Percentiles rank a stretch among this genome's conserved stretches.
These are phyloP conservation scores for Pseudocheirus occidentalis DNA, from an alignment of 2,797 vertebrate species.

Conservation along the genomic window DNA sequence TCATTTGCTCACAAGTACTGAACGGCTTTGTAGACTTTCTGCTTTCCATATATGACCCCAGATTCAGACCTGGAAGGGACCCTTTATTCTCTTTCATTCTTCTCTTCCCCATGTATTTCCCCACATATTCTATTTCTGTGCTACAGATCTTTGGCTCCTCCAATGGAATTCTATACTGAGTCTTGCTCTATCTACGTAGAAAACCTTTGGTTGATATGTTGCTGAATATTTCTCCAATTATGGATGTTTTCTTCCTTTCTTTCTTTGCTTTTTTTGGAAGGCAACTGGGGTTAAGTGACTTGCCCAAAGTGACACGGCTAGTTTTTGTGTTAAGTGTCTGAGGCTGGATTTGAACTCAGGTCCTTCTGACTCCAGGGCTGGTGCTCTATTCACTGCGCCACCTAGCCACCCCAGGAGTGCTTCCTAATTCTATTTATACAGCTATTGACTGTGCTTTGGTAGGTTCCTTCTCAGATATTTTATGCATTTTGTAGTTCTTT, in stretches of 20 bases:
- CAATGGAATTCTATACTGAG: not conserved
- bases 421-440: not conserved
- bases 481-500: not conserved
- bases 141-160: not conserved
- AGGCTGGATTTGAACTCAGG: no score
- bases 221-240: not conserved
- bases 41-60: not conserved
- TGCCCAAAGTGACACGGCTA: no score
- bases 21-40: not conserved
- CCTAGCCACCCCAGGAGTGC: no score
- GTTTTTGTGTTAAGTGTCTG: no score
- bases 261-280: no score
- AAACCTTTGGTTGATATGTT: not conserved
- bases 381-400: no score
- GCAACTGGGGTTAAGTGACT: no score
- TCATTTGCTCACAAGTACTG: no score
- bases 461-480: not conserved
- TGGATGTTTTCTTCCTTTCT: not conserved
- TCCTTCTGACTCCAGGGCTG: no score
- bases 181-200: not conserved
- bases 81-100: not conserved
- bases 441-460: not conserved
- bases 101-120: not conserved
- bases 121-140: not conserved
- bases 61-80: not conserved